Evolutionary conservation across 2,888 invertebrate genomes (phyloP).

Genomic region (Limnephilus lunatus): DNA sequence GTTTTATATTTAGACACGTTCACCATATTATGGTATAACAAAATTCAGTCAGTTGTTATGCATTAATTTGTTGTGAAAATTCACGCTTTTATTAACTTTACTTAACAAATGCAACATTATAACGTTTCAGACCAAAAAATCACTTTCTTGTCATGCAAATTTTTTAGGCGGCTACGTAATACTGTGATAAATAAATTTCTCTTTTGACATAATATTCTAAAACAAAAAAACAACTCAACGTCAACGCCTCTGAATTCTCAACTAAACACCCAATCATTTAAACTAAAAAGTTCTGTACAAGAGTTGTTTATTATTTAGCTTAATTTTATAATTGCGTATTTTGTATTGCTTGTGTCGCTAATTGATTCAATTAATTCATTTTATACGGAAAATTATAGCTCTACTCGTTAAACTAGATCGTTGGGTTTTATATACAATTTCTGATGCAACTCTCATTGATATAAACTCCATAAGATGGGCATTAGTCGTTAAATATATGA

Average conservation of each 20-base stretch:
- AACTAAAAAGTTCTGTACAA: background rate
- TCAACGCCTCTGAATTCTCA: background rate
- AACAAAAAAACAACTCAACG: background rate
- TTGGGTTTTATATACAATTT: background rate
- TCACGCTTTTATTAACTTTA: too few species aligned
- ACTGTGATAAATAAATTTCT: background rate
- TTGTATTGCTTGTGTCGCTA: background rate
- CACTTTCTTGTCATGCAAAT: too few species aligned
- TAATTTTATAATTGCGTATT: background rate
- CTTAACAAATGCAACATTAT: too few species aligned
- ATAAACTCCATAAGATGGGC: background rate
- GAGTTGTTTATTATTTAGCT: background rate
- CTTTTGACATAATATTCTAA: background rate
- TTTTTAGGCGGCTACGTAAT: too few species aligned
- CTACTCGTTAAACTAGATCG: background rate
- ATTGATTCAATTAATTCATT: slow-evolving; percentile 7
- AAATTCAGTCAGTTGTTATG: too few species aligned
- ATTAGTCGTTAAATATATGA: background rate
- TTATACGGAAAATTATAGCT: slow-evolving; percentile 1
- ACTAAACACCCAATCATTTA: background rate
- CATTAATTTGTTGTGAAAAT: too few species aligned
- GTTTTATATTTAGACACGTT: too few species aligned
- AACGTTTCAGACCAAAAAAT: too few species aligned
- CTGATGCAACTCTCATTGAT: background rate
- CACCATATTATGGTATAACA: too few species aligned